A percentile compares a stretch with the other conserved stretches of the same genome.
Evolutionary conservation across 2,797 vertebrate species (phyloP).

Genomic region (Salarias fasciatus): DNA sequence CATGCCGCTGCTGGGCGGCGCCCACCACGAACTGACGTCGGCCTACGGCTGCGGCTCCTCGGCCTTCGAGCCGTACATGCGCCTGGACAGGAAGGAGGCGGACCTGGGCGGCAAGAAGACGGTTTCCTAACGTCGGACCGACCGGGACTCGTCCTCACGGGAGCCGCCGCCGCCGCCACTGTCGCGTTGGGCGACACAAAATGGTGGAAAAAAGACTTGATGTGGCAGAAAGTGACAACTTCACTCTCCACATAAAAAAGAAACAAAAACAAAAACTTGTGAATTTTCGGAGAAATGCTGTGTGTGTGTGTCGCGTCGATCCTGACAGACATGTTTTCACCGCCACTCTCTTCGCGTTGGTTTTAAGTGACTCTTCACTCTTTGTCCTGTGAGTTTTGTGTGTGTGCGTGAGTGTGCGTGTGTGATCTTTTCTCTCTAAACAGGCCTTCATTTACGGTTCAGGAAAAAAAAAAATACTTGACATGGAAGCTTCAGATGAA

Average conservation of each 20-base stretch:
- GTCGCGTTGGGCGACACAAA: constrained; percentile 69
- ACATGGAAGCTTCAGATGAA: constrained; percentile 49
- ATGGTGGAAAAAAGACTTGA: constrained; percentile 49
- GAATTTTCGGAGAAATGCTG: constrained; percentile 63
- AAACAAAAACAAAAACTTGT: constrained; percentile 51
- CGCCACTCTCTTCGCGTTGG: constrained; percentile 64
- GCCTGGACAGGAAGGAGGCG: constrained; percentile 86
- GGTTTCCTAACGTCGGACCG: constrained; percentile 77
- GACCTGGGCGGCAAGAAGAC: constrained; percentile 85
- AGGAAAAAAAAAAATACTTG: constrained; percentile 63
- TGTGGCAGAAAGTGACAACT: constrained; percentile 43
- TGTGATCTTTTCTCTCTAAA: constrained; percentile 53
- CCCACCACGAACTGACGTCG: constrained; percentile 84
- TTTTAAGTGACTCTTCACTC: constrained; percentile 71
- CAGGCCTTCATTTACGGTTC: constrained; percentile 72
- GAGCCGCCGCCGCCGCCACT: too few species aligned
- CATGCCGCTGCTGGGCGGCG: constrained; percentile 83
- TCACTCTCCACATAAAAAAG: constrained; percentile 40
- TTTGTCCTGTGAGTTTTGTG: constrained; percentile 69
- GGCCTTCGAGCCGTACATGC: constrained; percentile 92
- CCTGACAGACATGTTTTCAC: constrained; percentile 64
- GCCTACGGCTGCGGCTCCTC: constrained; percentile 88
- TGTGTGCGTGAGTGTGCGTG: constrained; percentile 31
- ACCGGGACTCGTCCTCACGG: constrained; percentile 5
- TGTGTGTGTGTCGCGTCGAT: constrained; percentile 50